Conservation (phyloP, 2,888 invertebrate species). For the Pegoplata infirma region DNA sequence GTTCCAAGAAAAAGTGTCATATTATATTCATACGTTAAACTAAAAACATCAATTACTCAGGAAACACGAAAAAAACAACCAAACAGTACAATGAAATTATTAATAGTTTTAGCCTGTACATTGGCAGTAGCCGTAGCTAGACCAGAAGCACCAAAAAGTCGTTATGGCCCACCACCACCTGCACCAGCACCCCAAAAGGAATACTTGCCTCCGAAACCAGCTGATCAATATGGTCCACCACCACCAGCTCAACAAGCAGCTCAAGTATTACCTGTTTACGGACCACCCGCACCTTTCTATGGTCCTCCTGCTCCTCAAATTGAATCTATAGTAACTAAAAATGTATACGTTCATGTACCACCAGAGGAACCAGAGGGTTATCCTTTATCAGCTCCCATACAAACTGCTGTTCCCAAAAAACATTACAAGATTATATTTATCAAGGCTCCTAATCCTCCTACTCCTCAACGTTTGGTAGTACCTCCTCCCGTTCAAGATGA, state of each 20-base stretch:
- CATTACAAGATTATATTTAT: conserved; percentile 82
- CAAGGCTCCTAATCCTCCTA: conserved; percentile 80
- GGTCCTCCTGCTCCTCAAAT: conserved; percentile 71
- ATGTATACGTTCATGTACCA: conserved; percentile 80
- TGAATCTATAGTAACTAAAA: conserved; percentile 76
- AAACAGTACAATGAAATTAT: conserved; percentile 60
- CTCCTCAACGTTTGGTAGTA: conserved; percentile 78
- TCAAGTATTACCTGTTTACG: conserved; percentile 74
- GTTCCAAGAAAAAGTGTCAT: conserved; percentile 68
- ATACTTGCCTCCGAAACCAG: conserved; percentile 71
- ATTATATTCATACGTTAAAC: conserved; percentile 60
- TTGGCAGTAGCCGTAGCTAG: conserved; percentile 77
- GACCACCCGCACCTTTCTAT: conserved; percentile 76
- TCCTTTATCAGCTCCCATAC: conserved; percentile 76
- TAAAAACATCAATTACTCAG: conserved; percentile 51
- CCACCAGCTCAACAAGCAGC: conserved; percentile 65
- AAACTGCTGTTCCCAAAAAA: conserved; percentile 79
- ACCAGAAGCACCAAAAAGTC: conserved; percentile 77
- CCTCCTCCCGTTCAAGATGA: conserved; percentile 89
- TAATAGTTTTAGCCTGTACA: conserved; percentile 73
- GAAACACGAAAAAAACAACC: too few relatives aligned
- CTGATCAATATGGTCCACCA: conserved; percentile 67
- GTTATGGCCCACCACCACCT: conserved; percentile 73
- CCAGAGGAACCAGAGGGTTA: conserved; percentile 79
- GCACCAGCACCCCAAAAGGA: conserved; percentile 74